Evolutionary conservation across 2,888 invertebrate genomes (phyloP).

Genomic region (Conomelus anceps): DNA sequence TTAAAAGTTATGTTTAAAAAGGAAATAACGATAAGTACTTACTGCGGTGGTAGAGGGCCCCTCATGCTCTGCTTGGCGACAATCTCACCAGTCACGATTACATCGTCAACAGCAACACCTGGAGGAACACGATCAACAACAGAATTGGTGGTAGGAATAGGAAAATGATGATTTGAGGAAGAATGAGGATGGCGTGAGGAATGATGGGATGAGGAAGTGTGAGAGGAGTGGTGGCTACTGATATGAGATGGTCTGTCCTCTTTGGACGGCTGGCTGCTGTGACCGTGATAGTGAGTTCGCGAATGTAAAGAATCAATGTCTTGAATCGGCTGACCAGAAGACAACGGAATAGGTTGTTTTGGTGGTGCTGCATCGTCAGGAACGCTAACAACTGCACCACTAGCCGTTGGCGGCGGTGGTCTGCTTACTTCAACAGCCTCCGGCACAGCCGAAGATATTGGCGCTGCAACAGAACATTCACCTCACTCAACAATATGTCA

Average conservation of each 20-base stretch:
- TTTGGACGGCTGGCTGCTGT: neutral
- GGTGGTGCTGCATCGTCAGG: neutral
- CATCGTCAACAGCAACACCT: neutral
- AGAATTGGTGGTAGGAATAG: neutral
- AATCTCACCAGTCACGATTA: neutral
- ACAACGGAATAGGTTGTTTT: slow-evolving; percentile 39
- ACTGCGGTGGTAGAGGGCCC: neutral
- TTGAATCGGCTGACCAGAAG: neutral
- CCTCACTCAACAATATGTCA: too few relatives aligned
- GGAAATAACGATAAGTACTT: neutral
- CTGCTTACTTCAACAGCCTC: slow-evolving; percentile 28
- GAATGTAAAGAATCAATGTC: neutral
- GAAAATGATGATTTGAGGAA: neutral
- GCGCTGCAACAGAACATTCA: neutral
- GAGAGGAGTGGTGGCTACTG: neutral
- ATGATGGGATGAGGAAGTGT: neutral
- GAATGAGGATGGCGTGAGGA: neutral
- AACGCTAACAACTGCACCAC: neutral
- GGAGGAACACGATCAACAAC: neutral
- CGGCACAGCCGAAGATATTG: slow-evolving; percentile 4
- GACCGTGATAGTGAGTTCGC: neutral
- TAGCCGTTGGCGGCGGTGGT: slow-evolving; percentile 35
- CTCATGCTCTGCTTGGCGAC: neutral
- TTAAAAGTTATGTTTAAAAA: too few relatives aligned
- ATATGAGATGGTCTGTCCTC: neutral